Evolutionary conservation across 2,888 invertebrate species (phyloP), one percentile per base, ranked within the genome.

Genomic region (Acanthococcus lagerstroemiae): DNA sequence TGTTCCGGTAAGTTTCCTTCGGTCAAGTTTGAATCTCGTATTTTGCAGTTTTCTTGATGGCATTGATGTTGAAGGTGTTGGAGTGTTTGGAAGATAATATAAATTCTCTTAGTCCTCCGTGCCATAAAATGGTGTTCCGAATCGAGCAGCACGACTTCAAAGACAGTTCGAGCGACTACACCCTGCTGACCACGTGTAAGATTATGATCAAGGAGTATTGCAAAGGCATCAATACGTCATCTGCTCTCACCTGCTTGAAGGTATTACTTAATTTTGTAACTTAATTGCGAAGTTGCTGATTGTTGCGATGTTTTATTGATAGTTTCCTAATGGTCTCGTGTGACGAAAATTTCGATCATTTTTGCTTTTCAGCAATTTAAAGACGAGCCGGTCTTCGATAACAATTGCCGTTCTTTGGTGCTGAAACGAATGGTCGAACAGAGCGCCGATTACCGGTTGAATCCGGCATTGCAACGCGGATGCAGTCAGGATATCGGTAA

Each of bases 401-500:
- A 85, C 66, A 86, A 86, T 69, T 96, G 95, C 74, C 86, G 87
- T 74, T 78, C 84, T 65, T 83, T 94, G 19, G 87, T 95, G n/a
- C 81, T 89, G 1, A 87, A 88, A 74, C 83, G 95, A 71, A 87
- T 94, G 84, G 86, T 91, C 70, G 90, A 93, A 76, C 91, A 91
- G 76, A 90, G 90, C 74, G 83, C 86, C 67, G 95, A 96, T 77
- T 91, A 88, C 73, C 83, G 94, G 68, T 85, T 95, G 69, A 94
- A 95, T 78, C 89, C 88, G 3, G 83, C 86, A 22, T 79, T 96
- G 66, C 87, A 88, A 75, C 83, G 83, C 71, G 84, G 87, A 15
- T 96, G 96, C 74, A 83, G 84, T 70, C 75, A 79, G 69, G 95
- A 95, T 75, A 92, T 95, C 21, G 82, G 84, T 67, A 87, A 85